Conservation (phyloP, 2,888 invertebrate species). For the Labia minor region DNA sequence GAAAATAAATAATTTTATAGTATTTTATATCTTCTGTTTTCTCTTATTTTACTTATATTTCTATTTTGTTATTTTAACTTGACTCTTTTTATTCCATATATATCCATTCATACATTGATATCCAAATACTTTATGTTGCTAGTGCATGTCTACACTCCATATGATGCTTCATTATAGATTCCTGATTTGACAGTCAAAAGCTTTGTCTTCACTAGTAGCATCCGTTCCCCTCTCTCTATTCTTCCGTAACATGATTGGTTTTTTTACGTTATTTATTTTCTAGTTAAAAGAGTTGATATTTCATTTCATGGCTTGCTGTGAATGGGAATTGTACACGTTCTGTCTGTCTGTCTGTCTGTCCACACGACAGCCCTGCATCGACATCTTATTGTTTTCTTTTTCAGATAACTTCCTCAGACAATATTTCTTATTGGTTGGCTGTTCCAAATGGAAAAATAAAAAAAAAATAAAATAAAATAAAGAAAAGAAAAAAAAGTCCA, state of each 20-base stretch:
- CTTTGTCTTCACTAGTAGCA: too few relatives aligned
- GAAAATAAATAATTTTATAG: too few relatives aligned
- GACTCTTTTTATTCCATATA: too few relatives aligned
- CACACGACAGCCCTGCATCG: not conserved
- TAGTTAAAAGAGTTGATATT: constrained; percentile 13
- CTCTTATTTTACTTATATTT: too few relatives aligned
- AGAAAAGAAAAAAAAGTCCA: too few relatives aligned
- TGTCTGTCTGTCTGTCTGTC: constrained; percentile 3
- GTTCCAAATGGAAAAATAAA: not conserved
- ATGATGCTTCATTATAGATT: not conserved
- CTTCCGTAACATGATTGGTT: not conserved
- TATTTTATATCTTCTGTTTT: too few relatives aligned
- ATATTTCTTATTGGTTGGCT: not conserved
- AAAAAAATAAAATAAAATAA: too few relatives aligned
- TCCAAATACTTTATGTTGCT: not conserved
- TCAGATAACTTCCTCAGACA: constrained; percentile 7
- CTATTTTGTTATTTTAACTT: too few relatives aligned
- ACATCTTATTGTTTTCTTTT: constrained; percentile 7
- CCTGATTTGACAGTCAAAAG: not conserved
- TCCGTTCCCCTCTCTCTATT: not conserved
- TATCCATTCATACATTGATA: too few relatives aligned
- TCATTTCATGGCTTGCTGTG: constrained; percentile 7
- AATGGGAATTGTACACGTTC: constrained; percentile 13
- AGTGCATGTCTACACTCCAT: constrained; percentile 8
- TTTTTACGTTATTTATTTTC: not conserved